A percentile compares a stretch with the other conserved stretches of the same genome.
phyloP scores from a whole-genome alignment of 1,140 invertebrate genomes.

The Ylistrum balloti region DNA sequence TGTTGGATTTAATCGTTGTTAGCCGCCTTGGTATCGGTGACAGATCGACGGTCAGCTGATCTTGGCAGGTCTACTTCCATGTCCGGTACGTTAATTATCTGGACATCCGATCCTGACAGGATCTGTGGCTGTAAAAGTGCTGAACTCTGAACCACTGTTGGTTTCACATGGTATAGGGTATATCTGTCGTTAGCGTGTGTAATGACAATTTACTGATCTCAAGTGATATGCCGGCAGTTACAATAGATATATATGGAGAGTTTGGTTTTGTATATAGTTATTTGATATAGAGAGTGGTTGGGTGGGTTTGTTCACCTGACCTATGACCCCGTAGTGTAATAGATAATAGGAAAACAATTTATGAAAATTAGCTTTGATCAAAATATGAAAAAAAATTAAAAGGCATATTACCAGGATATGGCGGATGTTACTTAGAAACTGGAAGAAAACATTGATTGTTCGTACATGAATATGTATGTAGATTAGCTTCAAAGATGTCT shows the following conservation, averaged over 20 bases:
- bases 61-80: slow-evolving; percentile 20
- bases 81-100: slow-evolving; percentile 32
- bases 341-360: too few relatives aligned
- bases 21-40: neutral
- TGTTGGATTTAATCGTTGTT: neutral
- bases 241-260: too few relatives aligned
- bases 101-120: neutral
- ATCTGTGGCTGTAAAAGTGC: neutral
- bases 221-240: neutral
- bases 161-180: neutral
- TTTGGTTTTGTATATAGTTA: too few relatives aligned
- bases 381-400: too few relatives aligned
- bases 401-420: neutral
- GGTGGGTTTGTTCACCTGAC: too few relatives aligned
- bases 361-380: too few relatives aligned
- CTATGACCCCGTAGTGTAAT: too few relatives aligned
- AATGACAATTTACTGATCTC: neutral
- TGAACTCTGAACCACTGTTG: neutral
- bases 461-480: neutral
- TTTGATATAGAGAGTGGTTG: too few relatives aligned
- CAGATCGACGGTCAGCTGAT: slow-evolving; percentile 28
- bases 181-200: neutral
- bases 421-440: neutral
- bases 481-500: neutral
- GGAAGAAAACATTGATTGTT: neutral